Evolutionary conservation across 2,888 invertebrate species (phyloP), one percentile per base, ranked within the genome.

Genomic region (Coenonympha arcania): DNA sequence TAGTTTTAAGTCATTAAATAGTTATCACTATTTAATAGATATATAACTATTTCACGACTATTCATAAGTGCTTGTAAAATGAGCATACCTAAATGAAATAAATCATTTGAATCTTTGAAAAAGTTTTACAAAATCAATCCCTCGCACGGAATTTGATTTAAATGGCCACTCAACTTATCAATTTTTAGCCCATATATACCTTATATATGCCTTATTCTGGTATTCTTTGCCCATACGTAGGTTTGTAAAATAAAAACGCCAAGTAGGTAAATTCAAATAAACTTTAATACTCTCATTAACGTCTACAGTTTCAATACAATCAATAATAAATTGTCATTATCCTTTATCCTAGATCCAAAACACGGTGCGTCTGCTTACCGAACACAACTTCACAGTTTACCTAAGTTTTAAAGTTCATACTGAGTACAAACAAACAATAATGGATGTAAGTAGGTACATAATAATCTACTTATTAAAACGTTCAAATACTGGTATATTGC

Each of bases 251-350:
- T 63, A 63, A 76, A 78, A 77, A 61, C 30, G 54, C 44, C n/a
- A n/a, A n/a, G n/a, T 28, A 31, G 18, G 46, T 71, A 71, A 77
- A 73, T 80, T 78, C 65, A 83, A 85, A 84, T 77, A 78, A 84
- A 79, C 75, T 84, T 82, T 85, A 84, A 79, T 85, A 76, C 62
- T 72, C 65, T 74, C 66, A 67, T 77, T 71, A 80, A 82, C 77
- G 61, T 70, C 76, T 83, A 84, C 77, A 73, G 63, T 71, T 76
- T 66, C 66, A 69, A 65, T 63, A 68, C 64, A 62, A 68, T 67
- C 57, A 60, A 16, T 13, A 26, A 36, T 36, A 34, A 44, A 44
- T 67, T 53, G 65, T 49, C 50, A 16, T 42, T 37, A 34, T 24
- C 31, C 18, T 37, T 20, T 39, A 44, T 22, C 26, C 26, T 34